Evolutionary conservation across 2,888 invertebrate genomes (phyloP).

Genomic region (Serrognathus titanus): DNA sequence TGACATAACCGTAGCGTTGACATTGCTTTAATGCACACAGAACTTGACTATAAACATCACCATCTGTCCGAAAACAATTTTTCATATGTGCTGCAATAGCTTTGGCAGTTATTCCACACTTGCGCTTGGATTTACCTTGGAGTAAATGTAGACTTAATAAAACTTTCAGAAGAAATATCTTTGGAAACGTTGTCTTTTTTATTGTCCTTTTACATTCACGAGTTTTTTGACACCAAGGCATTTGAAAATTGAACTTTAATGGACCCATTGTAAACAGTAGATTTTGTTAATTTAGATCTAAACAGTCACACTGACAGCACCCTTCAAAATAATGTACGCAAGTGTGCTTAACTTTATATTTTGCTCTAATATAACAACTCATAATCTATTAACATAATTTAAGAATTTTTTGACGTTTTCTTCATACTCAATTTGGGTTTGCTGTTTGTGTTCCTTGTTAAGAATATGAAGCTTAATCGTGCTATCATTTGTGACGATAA

Average conservation of each 20-base stretch:
- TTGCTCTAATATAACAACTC: constrained; percentile 11
- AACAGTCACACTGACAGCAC: too few relatives aligned
- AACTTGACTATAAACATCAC: constrained; percentile 20
- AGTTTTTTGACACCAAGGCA: neutral
- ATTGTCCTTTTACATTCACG: neutral
- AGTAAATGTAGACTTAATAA: constrained; percentile 17
- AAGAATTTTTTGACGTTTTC: constrained; percentile 50
- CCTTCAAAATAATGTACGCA: too few relatives aligned
- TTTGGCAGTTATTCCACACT: constrained; percentile 6
- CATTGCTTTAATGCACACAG: constrained; percentile 17
- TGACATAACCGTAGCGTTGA: constrained; percentile 18
- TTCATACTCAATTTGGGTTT: constrained; percentile 41
- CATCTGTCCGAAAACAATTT: constrained; percentile 16
- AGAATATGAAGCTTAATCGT: constrained; percentile 50
- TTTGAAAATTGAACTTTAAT: neutral
- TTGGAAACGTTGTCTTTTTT: neutral
- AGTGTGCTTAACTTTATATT: too few relatives aligned
- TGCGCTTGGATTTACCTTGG: constrained; percentile 12
- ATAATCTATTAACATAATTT: constrained; percentile 48
- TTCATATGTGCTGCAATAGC: constrained; percentile 16
- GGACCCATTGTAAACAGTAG: too few relatives aligned
- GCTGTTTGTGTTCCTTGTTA: constrained; percentile 46
- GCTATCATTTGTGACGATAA: constrained; percentile 49
- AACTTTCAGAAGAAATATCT: constrained; percentile 12
- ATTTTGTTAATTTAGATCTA: too few relatives aligned